Evolutionary conservation across 2,888 invertebrate species (phyloP), one percentile per base, ranked within the genome.

Genomic region (Branchipolynoe longqiensis): DNA sequence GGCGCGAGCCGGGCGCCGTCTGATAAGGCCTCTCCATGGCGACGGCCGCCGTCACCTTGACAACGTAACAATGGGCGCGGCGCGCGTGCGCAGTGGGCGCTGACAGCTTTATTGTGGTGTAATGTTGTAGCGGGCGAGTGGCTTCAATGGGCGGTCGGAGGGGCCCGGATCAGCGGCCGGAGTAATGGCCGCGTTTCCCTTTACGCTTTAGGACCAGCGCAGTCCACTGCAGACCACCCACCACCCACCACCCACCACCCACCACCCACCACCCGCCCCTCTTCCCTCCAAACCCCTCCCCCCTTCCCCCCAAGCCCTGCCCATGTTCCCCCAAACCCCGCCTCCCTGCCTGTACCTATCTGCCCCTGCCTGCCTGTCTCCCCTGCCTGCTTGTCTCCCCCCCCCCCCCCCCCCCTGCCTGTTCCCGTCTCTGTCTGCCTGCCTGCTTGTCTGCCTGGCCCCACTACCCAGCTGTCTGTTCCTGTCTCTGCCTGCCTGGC

Each of bases 61-160:
- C 69, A 69, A 69, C 69, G 69, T 69, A 69, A 69, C 69, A 69
- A 69, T 69, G 69, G 69, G 69, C 69, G 69, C 36, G 36, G 33
- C 22, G 36, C 33, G 69, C 69, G n/a, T 12, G 36, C 69, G 38
- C 69, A 33, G 69, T 33, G 18, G 69, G 14, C 69, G 69, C 69
- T 69, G 69, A 69, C 69, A 69, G 69, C 69, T 69, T 69, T 69
- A 69, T 69, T 69, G 69, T 69, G 69, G 69, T 69, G 69, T 69
- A 69, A 69, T 69, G 69, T 69, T 69, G 69, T 69, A 69, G 69
- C 69, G 69, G 69, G 36, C 36, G 38, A 38, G 69, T 36, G 69
- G 69, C 36, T 38, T 69, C 69, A 69, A 69, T 69, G 69, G 69
- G 36, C 38, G 38, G 36, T n/a, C 8, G 12, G 62, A 48, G 69